These are phyloP conservation scores for Mercenaria mercenaria DNA, from an alignment of 1,140 invertebrate genomes.

Conservation along the genomic window DNA sequence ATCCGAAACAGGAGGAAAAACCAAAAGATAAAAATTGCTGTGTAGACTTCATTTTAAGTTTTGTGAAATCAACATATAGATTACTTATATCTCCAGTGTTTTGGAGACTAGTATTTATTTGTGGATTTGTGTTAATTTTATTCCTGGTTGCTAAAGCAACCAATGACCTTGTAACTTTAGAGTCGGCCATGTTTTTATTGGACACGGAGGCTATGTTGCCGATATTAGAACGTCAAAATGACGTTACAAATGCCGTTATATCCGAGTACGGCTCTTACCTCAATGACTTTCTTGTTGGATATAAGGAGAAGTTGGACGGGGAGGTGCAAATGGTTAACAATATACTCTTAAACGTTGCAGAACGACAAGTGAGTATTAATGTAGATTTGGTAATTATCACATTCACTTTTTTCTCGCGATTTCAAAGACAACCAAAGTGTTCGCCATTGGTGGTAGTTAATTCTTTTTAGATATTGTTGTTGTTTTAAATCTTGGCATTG, in stretches of 20 bases:
- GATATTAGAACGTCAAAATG: constrained; percentile 76
- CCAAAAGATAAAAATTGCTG: constrained; percentile 45
- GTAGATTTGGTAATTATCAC: neutral
- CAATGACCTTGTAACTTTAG: constrained; percentile 76
- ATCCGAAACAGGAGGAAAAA: constrained; percentile 55
- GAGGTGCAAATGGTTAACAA: constrained; percentile 54
- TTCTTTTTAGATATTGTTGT: too few species aligned
- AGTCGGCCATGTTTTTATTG: constrained; percentile 75
- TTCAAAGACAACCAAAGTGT: too few species aligned
- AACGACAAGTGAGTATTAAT: constrained; percentile 55
- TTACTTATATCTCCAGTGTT: constrained; percentile 74
- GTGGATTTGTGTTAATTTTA: constrained; percentile 74
- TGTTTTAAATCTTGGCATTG: too few species aligned
- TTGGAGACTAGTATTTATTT: constrained; percentile 76
- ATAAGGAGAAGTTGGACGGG: constrained; percentile 1
- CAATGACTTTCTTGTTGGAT: constrained; percentile 56
- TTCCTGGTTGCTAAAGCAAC: constrained; percentile 77
- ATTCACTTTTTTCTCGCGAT: neutral
- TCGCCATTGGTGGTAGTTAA: too few species aligned
- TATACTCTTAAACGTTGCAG: constrained; percentile 38
- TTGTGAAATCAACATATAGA: constrained; percentile 67
- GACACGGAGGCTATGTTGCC: constrained; percentile 76
- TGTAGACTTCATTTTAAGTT: constrained; percentile 11
- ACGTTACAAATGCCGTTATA: constrained; percentile 71
- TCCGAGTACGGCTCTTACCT: constrained; percentile 41